Base-by-base conservation (phyloP, 2,888 invertebrate species). In the Oligia strigilis region DNA sequence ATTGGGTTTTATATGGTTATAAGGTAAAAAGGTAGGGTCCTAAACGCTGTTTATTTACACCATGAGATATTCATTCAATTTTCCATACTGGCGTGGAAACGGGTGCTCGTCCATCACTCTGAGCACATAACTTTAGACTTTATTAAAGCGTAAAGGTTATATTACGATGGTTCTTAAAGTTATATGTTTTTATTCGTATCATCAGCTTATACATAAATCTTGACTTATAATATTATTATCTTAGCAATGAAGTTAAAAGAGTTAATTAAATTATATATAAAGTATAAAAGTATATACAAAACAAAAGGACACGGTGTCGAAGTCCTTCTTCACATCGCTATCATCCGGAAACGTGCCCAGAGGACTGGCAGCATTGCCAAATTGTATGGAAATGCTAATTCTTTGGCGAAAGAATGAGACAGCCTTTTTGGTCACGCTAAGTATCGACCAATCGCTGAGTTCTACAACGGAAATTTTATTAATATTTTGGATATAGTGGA, bases 21-120 rank as follows among this genome's bases (percentile, higher is more conserved):
- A 80, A 81, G 83, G 84, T 83, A 86, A 88, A 87, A 88, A 84
- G 83, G 84, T 87, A 78, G 67, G 77, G 77, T 66, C 80, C 58
- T 83, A 80, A 89, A 78, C 60, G 73, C 70, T 81, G 72, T 75
- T 84, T 83, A 87, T 88, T 86, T 86, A 85, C 83, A 83, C 85
- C 81, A 78, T 87, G 83, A 89, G 81, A 87, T 87, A 88, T 89
- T 81, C 78, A 81, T 89, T 88, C 85, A 86, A 89, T 89, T 88
- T 88, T 80, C 80, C 71, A 83, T 85, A 81, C 73, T 73, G 76
- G 78, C 46, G 67, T 66, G 60, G 40, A 36, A 62, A 69, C 19
- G 64, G 67, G 66, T 70, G 43, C 69, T 75, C 75, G 66, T 86
- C 70, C 75, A 81, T 84, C 78, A 86, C 78, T 77, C 76, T 55